Conservation (phyloP, 2,797 vertebrate genomes). For the Adrianichthys oophorus region DNA sequence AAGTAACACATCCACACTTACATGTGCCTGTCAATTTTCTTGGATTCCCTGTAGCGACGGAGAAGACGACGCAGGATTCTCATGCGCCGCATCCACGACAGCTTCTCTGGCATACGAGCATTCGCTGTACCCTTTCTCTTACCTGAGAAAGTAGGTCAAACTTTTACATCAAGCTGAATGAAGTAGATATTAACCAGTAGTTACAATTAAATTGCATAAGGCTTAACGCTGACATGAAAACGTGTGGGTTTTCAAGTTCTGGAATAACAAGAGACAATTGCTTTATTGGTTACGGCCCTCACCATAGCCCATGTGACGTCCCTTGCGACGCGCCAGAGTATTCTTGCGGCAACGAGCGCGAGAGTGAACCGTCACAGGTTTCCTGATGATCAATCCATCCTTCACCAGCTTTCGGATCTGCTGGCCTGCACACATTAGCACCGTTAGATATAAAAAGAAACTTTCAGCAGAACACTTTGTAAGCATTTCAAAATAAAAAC, state of each 20-base stretch:
- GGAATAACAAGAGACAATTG: no score
- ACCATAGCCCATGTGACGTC: slow-evolving; percentile 95
- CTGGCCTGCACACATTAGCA: slow-evolving; percentile 48
- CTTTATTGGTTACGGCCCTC: slow-evolving; percentile 32
- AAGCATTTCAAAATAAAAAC: not conserved
- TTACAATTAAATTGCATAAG: no score
- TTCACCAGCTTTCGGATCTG: slow-evolving; percentile 96
- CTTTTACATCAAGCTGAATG: no score
- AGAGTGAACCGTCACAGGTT: slow-evolving; percentile 95
- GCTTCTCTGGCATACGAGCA: slow-evolving; percentile 94
- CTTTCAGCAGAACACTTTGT: not conserved
- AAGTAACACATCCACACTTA: slow-evolving; percentile 59
- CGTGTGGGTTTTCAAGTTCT: no score
- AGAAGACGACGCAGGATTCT: slow-evolving; percentile 91
- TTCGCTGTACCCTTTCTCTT: slow-evolving; percentile 98
- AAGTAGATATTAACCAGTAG: no score
- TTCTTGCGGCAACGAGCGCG: slow-evolving; percentile 94
- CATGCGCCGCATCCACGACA: slow-evolving; percentile 96
- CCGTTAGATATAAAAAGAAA: not conserved
- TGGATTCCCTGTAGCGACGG: slow-evolving; percentile 92
- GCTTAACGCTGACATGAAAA: no score
- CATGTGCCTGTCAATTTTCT: slow-evolving; percentile 99
- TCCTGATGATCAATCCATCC: slow-evolving; percentile 95
- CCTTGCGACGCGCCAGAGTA: slow-evolving; percentile 91
- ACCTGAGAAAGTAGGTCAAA: slow-evolving; percentile 65